Base-by-base conservation (phyloP, 2,113 vertebrate species). In the Sylvietta virens region DNA sequence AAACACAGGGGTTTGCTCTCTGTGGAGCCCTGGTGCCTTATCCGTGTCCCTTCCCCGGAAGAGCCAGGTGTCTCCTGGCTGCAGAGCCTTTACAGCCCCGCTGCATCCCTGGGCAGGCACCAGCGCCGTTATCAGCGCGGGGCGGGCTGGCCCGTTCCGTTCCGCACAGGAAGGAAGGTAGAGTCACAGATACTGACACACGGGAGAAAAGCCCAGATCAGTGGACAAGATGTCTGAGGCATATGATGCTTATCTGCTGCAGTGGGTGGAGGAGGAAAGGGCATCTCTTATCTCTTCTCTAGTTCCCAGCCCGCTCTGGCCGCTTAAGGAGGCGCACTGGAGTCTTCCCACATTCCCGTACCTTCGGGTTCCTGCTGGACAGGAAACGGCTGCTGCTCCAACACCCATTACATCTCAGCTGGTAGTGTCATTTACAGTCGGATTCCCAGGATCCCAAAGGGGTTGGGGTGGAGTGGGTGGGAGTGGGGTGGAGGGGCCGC, bases 181-280 rank as follows among this genome's bases (percentile, higher is more conserved):
- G 61, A 96, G 95, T 53, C 89, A 92, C 77, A 95, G 97, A 95
- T 86, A 95, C 92, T 23, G 92, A 86, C 93, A 64, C 56, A 7
- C 13, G 18, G 92, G 31, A 69, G 89, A 84, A 94, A 96, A 95
- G 91, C 96, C 66, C 96, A 96, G 97, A 96, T 94, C 93, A 22
- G 97, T 81, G 96, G 97, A 86, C 94, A 73, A 96, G 97, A 96
- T 96, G 96, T 97, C 96, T 94, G 95, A 86, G 94, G 92, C 85
- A 7, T 35, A 83, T 40, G 96, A 96, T 95, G 92, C 94, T 97
- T 96, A 96, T 97, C 97, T 97, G 77, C 78, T 45, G 88, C 40
- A 33, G 84, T 81, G 92, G 95, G 96, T 96, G 88, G 92, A 96
- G 96, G 86, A 94, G 93, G 91, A 95, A 92, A 74, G 90, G 95